Evolutionary conservation across 2,888 invertebrate genomes (phyloP), one percentile per base, ranked within the genome.

Genomic region (Theodoxus fluviatilis): DNA sequence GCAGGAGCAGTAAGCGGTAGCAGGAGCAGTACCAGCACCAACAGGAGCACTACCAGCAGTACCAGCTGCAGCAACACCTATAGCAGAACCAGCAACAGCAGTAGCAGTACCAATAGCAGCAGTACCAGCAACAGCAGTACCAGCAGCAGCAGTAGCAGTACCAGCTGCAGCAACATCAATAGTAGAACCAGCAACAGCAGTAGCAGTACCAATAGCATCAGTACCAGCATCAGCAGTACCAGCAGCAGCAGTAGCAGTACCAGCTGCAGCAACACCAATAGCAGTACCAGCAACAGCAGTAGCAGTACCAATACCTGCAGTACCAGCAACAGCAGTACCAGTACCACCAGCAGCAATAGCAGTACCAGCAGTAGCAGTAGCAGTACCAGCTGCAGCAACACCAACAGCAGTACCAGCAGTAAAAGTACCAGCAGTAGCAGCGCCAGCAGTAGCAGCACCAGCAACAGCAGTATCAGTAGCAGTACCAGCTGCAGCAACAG

Each of bases 291-390:
- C 15, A 49, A 3, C 15, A 49, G 6, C 15, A 49, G 6, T 49
- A 49, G 6, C 25, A 49, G 6, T 49, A 49, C 6, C 25, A 49
- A 3, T 49, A 49, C 6, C 25, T 22, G 6, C 25, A 49, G 6
- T 49, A 49, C 6, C 25, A 49, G 6, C 25, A 49, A 3, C 25
- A 49, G 6, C 15, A 49, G 6, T 12, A 49, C 6, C 15, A 49
- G 6, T 12, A 49, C n/a, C 15, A 49, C n/a, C 25, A 49, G 49
- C 25, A 49, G 49, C 25, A 49, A 25, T 49, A 49, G 49, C 25
- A 66, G 66, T 15, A 66, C 43, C 12, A 66, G 66, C 9, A 66
- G n/a, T n/a, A n/a, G n/a, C n/a, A n/a, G n/a, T n/a, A n/a, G n/a
- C n/a, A n/a, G 66, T 18, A 66, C 43, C 4, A 66, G 43, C 3